phyloP scores from a whole-genome alignment of 2,888 invertebrate species.

The Caenorhabditis virilis region DNA sequence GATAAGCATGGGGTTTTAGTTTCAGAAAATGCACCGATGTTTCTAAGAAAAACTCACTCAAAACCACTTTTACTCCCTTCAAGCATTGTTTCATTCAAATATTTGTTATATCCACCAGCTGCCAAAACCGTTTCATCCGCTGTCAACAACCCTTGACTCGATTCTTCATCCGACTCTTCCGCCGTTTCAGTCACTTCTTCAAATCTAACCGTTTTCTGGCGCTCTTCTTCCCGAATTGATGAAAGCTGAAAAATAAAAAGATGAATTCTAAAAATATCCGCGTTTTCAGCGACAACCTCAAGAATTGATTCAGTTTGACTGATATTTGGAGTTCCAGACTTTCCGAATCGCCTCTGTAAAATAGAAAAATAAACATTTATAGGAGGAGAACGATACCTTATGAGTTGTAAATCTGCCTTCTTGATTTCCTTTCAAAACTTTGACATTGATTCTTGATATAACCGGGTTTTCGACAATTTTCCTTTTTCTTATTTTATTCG shows the following conservation, averaged over 20 bases:
- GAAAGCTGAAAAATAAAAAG: no score
- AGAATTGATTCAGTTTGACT: not conserved
- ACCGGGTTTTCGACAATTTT: not conserved
- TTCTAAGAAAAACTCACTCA: not conserved
- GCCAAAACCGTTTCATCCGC: conserved; percentile 12
- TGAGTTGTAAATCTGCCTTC: not conserved
- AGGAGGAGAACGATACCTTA: not conserved
- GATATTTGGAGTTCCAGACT: not conserved
- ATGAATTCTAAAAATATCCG: not conserved
- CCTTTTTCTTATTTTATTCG: not conserved
- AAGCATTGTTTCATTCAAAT: not conserved
- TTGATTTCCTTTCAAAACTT: not conserved
- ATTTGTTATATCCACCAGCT: conserved; percentile 1
- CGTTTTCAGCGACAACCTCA: not conserved
- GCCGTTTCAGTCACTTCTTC: not conserved
- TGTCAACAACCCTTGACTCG: not conserved
- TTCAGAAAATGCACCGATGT: not conserved
- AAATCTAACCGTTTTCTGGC: not conserved
- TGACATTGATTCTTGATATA: not conserved
- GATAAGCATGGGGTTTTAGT: not conserved
- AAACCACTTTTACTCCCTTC: not conserved
- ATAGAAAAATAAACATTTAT: not conserved
- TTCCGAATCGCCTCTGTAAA: no score
- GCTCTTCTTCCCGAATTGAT: no score
- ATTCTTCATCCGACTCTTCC: not conserved